phyloP scores from a whole-genome alignment of 2,797 vertebrate species.

The Gallinago stenura region DNA sequence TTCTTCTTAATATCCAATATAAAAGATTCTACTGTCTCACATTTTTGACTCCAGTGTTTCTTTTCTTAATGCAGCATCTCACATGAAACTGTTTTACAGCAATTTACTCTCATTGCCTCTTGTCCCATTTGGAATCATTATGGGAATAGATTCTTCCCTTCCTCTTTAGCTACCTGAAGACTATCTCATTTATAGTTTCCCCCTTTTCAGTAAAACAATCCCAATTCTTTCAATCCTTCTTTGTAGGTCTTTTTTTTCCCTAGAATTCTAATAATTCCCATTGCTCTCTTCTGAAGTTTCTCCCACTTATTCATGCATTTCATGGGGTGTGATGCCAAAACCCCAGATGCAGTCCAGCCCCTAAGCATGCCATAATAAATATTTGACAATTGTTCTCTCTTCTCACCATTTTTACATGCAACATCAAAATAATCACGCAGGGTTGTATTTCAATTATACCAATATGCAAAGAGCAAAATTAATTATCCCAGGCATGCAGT shows the following conservation, averaged over 20 bases:
- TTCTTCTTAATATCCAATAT: neutral
- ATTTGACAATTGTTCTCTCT: neutral
- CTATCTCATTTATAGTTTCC: neutral
- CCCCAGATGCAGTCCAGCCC: neutral
- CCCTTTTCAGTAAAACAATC: neutral
- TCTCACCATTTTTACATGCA: neutral
- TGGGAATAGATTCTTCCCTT: neutral
- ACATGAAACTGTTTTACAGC: neutral
- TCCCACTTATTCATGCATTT: neutral
- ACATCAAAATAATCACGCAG: fast-evolving
- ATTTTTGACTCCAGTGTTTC: neutral
- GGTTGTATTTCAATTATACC: neutral
- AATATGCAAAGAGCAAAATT: neutral
- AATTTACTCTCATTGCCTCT: neutral
- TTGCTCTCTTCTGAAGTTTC: neutral
- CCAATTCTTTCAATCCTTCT: neutral
- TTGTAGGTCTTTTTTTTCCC: neutral
- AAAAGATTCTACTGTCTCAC: neutral
- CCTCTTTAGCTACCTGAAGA: neutral
- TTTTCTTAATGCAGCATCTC: neutral
- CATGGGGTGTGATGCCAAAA: neutral
- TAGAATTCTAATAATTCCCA: neutral
- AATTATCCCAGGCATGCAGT: neutral
- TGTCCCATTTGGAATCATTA: neutral
- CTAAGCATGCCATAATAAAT: neutral